A percentile compares a stretch with the other conserved stretches of the same genome.
Evolutionary conservation across 1,140 invertebrate genomes (phyloP).

Genomic region (Bombus difficillimus): DNA sequence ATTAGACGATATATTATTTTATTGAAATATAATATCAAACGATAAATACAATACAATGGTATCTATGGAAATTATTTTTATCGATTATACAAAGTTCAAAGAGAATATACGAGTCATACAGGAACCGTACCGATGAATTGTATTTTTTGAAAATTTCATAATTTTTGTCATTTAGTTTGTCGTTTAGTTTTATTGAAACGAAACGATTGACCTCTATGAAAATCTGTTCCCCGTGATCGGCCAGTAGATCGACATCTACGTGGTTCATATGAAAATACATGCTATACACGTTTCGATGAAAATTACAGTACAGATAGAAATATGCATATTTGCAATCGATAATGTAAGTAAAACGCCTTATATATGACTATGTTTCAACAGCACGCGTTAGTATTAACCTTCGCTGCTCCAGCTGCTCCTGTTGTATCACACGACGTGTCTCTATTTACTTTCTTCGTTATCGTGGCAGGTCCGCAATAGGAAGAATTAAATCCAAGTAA

Average conservation of each 20-base stretch:
- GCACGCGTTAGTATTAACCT: not conserved
- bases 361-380: not conserved
- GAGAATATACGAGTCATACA: not conserved
- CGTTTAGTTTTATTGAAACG: not conserved
- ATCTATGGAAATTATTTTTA: not conserved
- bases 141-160: not conserved
- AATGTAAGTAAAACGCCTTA: not conserved
- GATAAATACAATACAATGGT: not conserved
- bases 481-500: slow-evolving; percentile 35
- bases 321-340: not conserved
- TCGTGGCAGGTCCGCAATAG: not conserved
- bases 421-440: too few species aligned
- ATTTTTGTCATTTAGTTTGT: not conserved
- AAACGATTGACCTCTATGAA: not conserved
- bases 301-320: not conserved
- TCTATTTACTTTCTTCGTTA: slow-evolving; percentile 34
- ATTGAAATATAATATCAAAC: not conserved
- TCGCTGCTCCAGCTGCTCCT: not conserved
- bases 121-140: not conserved
- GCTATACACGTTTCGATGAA: not conserved
- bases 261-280: not conserved
- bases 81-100: not conserved
- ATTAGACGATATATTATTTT: not conserved
- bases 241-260: not conserved
- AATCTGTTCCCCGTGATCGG: not conserved